phyloP scores from a whole-genome alignment of 1,140 invertebrate species.

The Spodoptera frugiperda region DNA sequence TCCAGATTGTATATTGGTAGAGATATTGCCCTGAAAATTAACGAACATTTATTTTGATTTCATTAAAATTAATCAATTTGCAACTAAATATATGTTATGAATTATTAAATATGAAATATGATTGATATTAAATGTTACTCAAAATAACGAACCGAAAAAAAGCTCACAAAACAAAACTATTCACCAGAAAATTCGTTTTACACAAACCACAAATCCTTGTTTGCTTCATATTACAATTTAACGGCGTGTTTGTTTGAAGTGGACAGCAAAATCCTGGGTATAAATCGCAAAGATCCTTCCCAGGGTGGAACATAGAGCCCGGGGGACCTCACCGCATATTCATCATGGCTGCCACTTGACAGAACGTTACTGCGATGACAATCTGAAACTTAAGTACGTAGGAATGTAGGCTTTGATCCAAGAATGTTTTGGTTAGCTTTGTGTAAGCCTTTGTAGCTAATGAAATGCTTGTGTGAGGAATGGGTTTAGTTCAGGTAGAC shows the following conservation, averaged over 20 bases:
- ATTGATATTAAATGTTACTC: not conserved
- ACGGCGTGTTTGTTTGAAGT: conserved; percentile 78
- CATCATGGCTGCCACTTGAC: conserved; percentile 69
- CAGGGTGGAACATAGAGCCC: conserved; percentile 61
- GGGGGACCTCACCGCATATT: conserved; percentile 67
- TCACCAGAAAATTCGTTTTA: not conserved
- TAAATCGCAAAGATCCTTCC: conserved; percentile 68
- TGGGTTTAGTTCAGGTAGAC: too few species aligned
- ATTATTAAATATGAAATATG: not conserved
- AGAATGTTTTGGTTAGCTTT: not conserved
- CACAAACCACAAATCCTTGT: conserved; percentile 16
- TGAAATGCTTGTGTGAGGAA: not conserved
- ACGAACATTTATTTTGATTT: too few species aligned
- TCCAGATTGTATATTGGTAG: too few species aligned
- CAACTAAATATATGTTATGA: too few species aligned
- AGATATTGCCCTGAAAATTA: too few species aligned
- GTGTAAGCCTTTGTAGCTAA: not conserved
- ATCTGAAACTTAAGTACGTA: conserved; percentile 43
- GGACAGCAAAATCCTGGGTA: conserved; percentile 76
- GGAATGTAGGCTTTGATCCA: conserved; percentile 48
- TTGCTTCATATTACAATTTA: conserved; percentile 68
- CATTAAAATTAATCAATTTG: not conserved
- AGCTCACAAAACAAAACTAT: not conserved
- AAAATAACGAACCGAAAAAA: not conserved
- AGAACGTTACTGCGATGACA: conserved; percentile 48